Conservation (phyloP, 2,888 invertebrate genomes). For the Alloplasta piceator region DNA sequence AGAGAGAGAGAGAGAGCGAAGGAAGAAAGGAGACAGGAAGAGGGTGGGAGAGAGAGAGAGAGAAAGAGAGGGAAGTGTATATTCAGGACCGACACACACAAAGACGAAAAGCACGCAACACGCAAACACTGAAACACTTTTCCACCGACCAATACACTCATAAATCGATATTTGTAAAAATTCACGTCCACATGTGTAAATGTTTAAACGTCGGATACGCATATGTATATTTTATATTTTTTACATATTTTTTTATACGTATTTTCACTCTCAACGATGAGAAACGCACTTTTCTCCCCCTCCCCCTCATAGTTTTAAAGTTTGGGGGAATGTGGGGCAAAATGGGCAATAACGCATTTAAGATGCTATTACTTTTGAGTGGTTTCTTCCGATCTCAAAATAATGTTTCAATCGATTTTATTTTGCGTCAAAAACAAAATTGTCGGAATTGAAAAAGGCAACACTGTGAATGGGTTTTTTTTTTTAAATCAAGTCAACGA, state of each 20-base stretch:
- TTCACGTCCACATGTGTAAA: conserved; percentile 1
- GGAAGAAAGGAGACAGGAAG: conserved; percentile 58
- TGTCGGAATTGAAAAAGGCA: too few species aligned
- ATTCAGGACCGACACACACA: conserved; percentile 55
- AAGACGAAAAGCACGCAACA: conserved; percentile 3
- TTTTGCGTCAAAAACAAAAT: too few species aligned
- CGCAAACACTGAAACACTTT: conserved; percentile 14
- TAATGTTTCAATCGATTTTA: too few species aligned
- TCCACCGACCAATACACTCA: conserved; percentile 47
- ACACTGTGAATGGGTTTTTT: too few species aligned
- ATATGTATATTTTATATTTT: conserved; percentile 42
- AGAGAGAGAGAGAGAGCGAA: conserved; percentile 65
- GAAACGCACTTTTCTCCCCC: conserved; percentile 35
- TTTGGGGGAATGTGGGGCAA: too few species aligned
- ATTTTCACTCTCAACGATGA: conserved; percentile 53
- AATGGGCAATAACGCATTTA: too few species aligned
- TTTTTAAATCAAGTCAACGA: too few species aligned
- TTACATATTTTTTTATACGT: conserved; percentile 46
- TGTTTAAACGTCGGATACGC: conserved; percentile 12
- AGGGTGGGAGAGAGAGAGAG: conserved; percentile 63
- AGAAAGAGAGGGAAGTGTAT: conserved; percentile 64
- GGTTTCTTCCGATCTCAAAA: too few species aligned
- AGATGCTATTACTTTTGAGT: too few species aligned
- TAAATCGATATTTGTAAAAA: conserved; percentile 58
- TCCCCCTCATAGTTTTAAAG: not conserved